A percentile compares a stretch with the other conserved stretches of the same genome.
phyloP scores from a whole-genome alignment of 2,797 vertebrate species.

The Florisuga fusca region DNA sequence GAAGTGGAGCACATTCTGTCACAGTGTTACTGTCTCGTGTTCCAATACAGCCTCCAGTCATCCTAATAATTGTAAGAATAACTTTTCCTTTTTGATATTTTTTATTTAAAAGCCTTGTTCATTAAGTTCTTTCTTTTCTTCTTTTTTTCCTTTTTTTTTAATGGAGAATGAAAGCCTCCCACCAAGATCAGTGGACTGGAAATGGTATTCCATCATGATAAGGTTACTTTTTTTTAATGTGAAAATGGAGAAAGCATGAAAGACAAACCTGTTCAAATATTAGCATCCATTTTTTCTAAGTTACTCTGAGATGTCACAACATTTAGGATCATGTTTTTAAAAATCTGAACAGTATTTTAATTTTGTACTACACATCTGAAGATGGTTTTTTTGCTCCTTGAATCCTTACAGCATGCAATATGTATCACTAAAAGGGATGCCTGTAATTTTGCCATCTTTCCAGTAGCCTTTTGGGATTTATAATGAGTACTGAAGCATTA shows the following conservation, averaged over 20 bases:
- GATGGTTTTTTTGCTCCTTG: neutral
- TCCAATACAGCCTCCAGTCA: constrained; percentile 19
- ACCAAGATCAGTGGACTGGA: constrained; percentile 12
- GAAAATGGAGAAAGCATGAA: neutral
- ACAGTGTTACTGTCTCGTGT: neutral
- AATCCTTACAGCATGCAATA: neutral
- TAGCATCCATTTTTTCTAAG: neutral
- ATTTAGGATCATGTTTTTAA: neutral
- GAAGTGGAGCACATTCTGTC: constrained; percentile 8
- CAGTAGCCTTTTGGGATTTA: neutral
- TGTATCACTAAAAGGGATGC: neutral
- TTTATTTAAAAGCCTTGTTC: constrained; percentile 21
- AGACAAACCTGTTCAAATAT: constrained; percentile 1
- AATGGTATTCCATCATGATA: neutral
- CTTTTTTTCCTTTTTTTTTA: neutral
- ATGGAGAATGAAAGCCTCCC: constrained; percentile 22
- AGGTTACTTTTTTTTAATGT: neutral
- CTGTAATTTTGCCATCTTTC: neutral
- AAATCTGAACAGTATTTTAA: neutral
- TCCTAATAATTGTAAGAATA: constrained; percentile 27
- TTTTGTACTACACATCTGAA: neutral
- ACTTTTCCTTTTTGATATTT: neutral
- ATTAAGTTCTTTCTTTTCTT: neutral
- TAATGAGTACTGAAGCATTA: neutral
- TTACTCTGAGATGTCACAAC: neutral